Conservation (phyloP, 2,113 vertebrate species). For the Ceyx cyanopectus region DNA sequence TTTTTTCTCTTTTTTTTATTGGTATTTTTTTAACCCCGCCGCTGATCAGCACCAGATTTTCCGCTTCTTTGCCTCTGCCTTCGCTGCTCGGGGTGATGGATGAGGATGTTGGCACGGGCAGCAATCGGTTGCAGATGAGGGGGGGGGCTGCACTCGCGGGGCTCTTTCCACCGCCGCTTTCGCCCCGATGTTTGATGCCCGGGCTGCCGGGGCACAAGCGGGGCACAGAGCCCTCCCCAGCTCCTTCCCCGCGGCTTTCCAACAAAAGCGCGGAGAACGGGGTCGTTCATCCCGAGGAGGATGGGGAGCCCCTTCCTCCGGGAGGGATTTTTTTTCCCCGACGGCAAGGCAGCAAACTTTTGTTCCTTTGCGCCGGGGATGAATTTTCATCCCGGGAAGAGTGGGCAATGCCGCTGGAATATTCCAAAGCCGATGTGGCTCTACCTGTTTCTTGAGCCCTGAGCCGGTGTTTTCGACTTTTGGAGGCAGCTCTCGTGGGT, state of each 20-base stretch:
- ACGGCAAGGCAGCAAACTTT: not conserved
- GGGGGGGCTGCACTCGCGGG: not conserved
- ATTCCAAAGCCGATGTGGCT: not conserved
- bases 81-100: not conserved
- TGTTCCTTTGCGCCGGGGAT: not conserved
- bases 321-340: not conserved
- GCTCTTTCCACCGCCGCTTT: not conserved
- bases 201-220: not conserved
- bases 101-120: constrained; percentile 19
- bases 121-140: constrained; percentile 56
- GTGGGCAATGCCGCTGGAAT: not conserved
- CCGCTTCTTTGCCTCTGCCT: not conserved
- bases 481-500: not conserved
- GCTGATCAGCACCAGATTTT: constrained; percentile 1
- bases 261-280: not conserved
- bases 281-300: not conserved
- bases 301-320: not conserved
- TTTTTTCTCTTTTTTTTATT: too few species aligned
- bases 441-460: not conserved
- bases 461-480: rapidly evolving
- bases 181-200: too few species aligned
- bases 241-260: not conserved
- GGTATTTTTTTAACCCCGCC: not conserved
- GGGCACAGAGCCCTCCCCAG: not conserved
- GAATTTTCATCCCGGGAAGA: not conserved